Conservation (phyloP, 2,797 vertebrate genomes). For the Poecilia picta region DNA sequence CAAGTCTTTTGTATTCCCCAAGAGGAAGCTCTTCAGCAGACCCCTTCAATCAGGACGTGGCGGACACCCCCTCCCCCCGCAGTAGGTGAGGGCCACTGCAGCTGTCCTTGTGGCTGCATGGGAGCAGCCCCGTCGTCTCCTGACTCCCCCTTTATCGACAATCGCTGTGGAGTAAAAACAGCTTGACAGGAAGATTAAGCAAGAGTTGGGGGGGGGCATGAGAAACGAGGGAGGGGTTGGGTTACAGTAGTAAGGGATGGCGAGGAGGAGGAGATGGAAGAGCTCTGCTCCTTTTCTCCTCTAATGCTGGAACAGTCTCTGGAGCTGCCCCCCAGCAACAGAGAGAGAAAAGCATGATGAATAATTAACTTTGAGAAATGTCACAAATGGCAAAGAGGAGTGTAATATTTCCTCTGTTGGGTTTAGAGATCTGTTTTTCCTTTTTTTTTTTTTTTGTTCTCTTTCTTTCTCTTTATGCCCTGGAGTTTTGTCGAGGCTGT, state of each 20-base stretch:
- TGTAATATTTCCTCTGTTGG: constrained; percentile 77
- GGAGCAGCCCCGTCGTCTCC: constrained; percentile 12
- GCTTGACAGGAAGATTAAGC: constrained; percentile 55
- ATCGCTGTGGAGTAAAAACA: constrained; percentile 44
- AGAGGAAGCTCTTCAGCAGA: constrained; percentile 43
- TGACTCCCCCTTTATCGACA: constrained; percentile 3
- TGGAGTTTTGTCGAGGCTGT: constrained; percentile 51
- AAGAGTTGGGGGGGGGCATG: constrained; percentile 18
- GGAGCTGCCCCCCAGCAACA: constrained; percentile 69
- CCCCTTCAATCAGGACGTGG: constrained; percentile 20
- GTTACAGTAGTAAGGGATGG: constrained; percentile 38
- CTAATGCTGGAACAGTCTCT: constrained; percentile 64
- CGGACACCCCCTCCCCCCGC: background rate
- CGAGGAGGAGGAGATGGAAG: constrained; percentile 50
- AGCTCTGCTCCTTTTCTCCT: constrained; percentile 56
- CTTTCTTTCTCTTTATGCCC: constrained; percentile 48
- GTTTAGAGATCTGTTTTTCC: constrained; percentile 57
- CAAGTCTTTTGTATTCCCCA: constrained; percentile 41
- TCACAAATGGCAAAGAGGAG: constrained; percentile 76
- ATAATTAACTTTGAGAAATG: constrained; percentile 84
- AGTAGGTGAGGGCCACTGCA: constrained; percentile 30
- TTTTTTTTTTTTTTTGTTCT: constrained; percentile 36
- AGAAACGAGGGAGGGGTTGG: constrained; percentile 48
- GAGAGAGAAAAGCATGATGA: constrained; percentile 81
- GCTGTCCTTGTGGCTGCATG: constrained; percentile 35